Evolutionary conservation across 2,113 vertebrate species (phyloP), one percentile per base, ranked within the genome.

Genomic region (Rhinichthys klamathensis): DNA sequence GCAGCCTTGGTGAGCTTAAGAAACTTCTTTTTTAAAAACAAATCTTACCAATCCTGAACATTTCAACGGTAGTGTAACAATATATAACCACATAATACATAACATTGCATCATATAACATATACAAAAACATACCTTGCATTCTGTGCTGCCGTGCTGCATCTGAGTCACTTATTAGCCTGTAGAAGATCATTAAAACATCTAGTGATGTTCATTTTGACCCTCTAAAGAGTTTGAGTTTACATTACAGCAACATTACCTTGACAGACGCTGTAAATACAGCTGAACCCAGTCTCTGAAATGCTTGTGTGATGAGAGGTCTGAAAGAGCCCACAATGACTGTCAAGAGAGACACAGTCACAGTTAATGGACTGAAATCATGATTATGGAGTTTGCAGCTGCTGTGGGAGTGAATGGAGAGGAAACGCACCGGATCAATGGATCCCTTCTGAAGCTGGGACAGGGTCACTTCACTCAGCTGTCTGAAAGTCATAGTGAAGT

Each of bases 401-500:
- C 27, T 35, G 30, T 10, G 32, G 49, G 51, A 46, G 32, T 46
- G n/a, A 77, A 60, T 30, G 54, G 6, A 41, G 27, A 27, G 13
- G 27, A 25, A 13, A 69, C 18, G 69, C 93, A 95, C 94, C 94
- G 96, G 78, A 83, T 92, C 86, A 90, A 96, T 90, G 87, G 11
- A 82, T 38, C 89, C 86, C 21, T 87, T 78, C 84, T 90, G 87
- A 86, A 97, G 91, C 65, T 94, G 90, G 69, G 88, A 88, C 25
- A 87, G 87, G 72, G 93, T 94, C 75, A 93, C 92, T 91, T 96
- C 95, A 87, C 95, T 95, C 77, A 96, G 93, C 78, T 96, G 92
- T 80, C 92, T 90, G 94, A 97, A 96, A 16, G 94, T 94, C 95
- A 95, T 93, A 76, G 94, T 96, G 90, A 97, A 97, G 91, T 96